Evolutionary conservation across 2,888 invertebrate genomes (phyloP), one percentile per base, ranked within the genome.

Genomic region (Ophioninae sp.): DNA sequence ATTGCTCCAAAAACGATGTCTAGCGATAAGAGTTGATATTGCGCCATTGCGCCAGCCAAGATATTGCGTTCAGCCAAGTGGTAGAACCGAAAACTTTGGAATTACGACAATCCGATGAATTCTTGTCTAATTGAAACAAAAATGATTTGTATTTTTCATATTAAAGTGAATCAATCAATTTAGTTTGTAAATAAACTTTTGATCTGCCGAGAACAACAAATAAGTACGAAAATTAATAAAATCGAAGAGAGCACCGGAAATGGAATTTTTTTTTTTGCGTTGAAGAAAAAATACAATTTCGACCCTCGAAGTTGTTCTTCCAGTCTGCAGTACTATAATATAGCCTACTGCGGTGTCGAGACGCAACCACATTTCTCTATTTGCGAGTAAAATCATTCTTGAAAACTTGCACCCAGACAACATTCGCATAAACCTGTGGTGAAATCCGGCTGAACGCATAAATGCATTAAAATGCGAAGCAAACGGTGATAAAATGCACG

Each of bases 401-500:
- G 61, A 23, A 80, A 72, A 76, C 75, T 80, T 51, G 51, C 51
- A 51, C 17, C 68, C 64, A 68, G 67, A 56, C 61, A 17, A 20
- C 71, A 56, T 56, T 51, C 78, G 65, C 75, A 65, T 71, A 67
- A 9, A 44, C 76, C 68, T 51, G 77, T 22, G 64, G 58, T 77
- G 41, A 63, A 75, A 71, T 41, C 65, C 41, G 64, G 51, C 51
- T 75, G 30, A 85, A 79, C 51, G 76, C 79, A 65, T 58, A 64
- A 44, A 44, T 67, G 82, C 63, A 68, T 68, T 71, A 75, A 44
- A 81, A 65, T 69, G 68, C 64, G 56, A n/a, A 51, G 44, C 69
- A 73, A 80, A 84, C 84, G 85, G 84, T 85, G 86, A 85, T 86
- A 86, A 88, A 87, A 84, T 83, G 87, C 86, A 84, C 86, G 86